These are phyloP conservation scores for Tetramorium alpestre DNA, from an alignment of 1,140 invertebrate genomes.

Conservation along the genomic window DNA sequence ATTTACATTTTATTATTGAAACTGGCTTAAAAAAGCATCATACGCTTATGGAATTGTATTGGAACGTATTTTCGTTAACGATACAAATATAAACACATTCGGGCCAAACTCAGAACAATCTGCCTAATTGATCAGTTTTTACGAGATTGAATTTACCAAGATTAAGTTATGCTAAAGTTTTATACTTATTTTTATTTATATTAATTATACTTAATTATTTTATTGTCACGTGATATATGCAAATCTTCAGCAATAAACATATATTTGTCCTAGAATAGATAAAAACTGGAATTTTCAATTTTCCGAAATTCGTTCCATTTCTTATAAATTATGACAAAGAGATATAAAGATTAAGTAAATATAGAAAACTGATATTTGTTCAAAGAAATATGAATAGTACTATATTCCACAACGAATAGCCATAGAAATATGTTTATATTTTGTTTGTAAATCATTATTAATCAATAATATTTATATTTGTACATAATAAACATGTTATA, in stretches of 20 bases:
- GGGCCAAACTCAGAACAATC: background rate
- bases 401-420: background rate
- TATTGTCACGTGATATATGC: background rate
- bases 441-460: background rate
- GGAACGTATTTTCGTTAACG: slow-evolving; percentile 48
- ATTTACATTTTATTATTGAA: slow-evolving; percentile 61
- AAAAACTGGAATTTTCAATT: background rate
- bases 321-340: background rate
- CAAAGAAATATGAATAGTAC: background rate
- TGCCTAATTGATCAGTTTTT: slow-evolving; percentile 44
- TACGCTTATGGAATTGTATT: slow-evolving; percentile 53
- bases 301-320: background rate
- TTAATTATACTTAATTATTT: slow-evolving; percentile 27
- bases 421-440: background rate
- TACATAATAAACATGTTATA: background rate
- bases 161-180: slow-evolving; percentile 19
- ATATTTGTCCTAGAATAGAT: background rate
- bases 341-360: background rate
- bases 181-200: background rate
- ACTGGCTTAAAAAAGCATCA: slow-evolving; percentile 58
- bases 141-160: slow-evolving; percentile 1
- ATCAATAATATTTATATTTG: background rate
- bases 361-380: slow-evolving; percentile 34
- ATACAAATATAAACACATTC: slow-evolving; percentile 31
- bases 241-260: background rate